Evolutionary conservation across 2,113 vertebrate species (phyloP), one percentile per base, ranked within the genome.

Genomic region (Chelonoidis abingdonii): DNA sequence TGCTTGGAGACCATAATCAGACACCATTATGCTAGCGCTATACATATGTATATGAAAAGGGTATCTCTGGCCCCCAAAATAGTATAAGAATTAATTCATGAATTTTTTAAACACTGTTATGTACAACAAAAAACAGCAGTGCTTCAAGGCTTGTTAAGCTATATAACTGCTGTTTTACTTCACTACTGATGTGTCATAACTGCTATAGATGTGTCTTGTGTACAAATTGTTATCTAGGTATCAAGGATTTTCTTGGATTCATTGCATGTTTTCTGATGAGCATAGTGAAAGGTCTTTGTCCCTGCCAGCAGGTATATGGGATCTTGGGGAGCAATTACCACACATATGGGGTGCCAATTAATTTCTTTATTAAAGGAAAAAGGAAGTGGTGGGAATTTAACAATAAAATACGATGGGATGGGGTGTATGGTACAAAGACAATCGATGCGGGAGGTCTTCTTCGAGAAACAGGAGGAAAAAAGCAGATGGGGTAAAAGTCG

Each of bases 201-300:
- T 22, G 49, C 72, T 2, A 3, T 35, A 11, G 49, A 3, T 41
- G 31, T 13, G 83, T 56, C 41, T 57, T 80, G 72, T 31, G 50
- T 1, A 0, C 50, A 22, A 59, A n/a, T 35, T 1, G 0, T 44
- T n/a, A 82, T 8, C 13, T 65, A 65, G 56, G 8, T 41, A 1
- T 1, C 5, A 31, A 0, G 0, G 44, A 38, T 90, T 52, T 62
- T 59, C 54, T 25, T 84, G 49, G 75, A 54, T 35, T 25, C 31
- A 2, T 84, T 83, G 81, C 44, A 27, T 47, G 47, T 86, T 93
- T 47, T 79, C 92, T 8, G 24, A 52, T 9, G 76, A 19, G 27
- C 53, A 29, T 25, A 72, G 27, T 35, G 72, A 29, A 52, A 6
- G 29, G 78, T 31, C 54, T 59, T 82, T 41, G 41, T 41, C 41